A percentile compares a stretch with the other conserved stretches of the same genome.
Evolutionary conservation across 2,797 vertebrate genomes (phyloP).

Genomic region (Gallinago nigripennis): DNA sequence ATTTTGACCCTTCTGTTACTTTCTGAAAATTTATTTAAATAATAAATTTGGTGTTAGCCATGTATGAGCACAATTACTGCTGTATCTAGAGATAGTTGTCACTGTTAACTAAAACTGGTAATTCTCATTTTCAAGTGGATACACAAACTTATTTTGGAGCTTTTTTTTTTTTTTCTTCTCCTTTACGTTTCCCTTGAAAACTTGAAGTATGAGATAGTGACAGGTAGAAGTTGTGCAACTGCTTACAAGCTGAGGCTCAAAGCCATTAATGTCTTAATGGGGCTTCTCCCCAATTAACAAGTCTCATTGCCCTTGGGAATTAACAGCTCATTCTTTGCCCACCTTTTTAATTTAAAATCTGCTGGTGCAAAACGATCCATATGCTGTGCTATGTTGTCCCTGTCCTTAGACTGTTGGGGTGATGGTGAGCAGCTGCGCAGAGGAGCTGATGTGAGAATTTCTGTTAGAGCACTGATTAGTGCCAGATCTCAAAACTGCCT

Average conservation of each 20-base stretch:
- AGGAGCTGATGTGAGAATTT: constrained; percentile 8
- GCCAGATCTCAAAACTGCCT: constrained; percentile 24
- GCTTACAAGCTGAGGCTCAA: constrained; percentile 24
- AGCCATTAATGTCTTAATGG: constrained; percentile 26
- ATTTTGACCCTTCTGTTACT: background rate
- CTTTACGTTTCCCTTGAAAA: background rate
- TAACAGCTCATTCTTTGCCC: constrained; percentile 26
- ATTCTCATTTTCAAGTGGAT: background rate
- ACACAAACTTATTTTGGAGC: background rate
- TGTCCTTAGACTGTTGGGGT: background rate
- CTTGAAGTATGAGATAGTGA: background rate
- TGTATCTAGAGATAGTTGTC: background rate
- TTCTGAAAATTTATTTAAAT: background rate
- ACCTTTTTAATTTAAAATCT: background rate
- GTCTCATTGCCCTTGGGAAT: constrained; percentile 6
- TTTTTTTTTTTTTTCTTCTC: background rate
- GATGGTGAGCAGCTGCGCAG: background rate
- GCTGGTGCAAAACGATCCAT: background rate
- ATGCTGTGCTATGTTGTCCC: background rate
- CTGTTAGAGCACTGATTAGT: background rate
- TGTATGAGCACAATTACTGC: background rate
- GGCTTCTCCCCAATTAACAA: constrained; percentile 39
- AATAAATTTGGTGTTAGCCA: background rate
- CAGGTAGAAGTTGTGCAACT: constrained; percentile 25
- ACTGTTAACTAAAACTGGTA: background rate